Base-by-base conservation (phyloP, 2,113 vertebrate species). In the Marcusenius ussheri region DNA sequence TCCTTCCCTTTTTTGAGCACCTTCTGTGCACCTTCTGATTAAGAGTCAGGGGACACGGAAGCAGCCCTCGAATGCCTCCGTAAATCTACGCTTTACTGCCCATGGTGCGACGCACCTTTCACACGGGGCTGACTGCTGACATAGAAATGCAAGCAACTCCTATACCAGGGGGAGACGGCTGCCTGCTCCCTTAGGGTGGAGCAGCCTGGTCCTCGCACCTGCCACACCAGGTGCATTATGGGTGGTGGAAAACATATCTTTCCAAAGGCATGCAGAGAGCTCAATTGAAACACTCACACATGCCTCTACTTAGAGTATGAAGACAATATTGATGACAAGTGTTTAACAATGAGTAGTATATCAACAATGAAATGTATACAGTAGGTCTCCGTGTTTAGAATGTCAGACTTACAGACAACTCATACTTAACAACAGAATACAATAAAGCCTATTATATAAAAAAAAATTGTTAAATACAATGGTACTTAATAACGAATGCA, bases 71-170 rank as follows among this genome's bases (percentile, higher is more conserved):
- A 31, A 53, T 74, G 85, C 74, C 46, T 66, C 83, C 10, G 58
- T 88, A 89, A 83, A 89, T 89, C 74, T 83, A 77, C 46, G 35
- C 85, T 90, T 90, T 88, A 83, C 83, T 90, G 89, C 84, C 87
- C 47, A 15, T n/a, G 66, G 85, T 89, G 83, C n/a, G 27, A 47
- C 89, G 42, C 66, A 88, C 87, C 83, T 90, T 88, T 77, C 88
- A 74, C 53, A 62, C 80, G 19, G 13, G 11, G 27, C 56, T 45
- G 56, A 10, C 7, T 42, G 31, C 17, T 11, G 7, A 50, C 39
- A 21, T 11, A 21, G 35, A 66, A 45, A 15, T 45, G 56, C 53
- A 19, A 88, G 87, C 53, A 7, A 24, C 87, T 27, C 10, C 53
- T 13, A 17, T 62, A 19, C 19, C 17, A 2, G 56, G 35, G n/a